Conservation (phyloP, 1,140 invertebrate genomes). For the Zaprionus lachaisei region DNA sequence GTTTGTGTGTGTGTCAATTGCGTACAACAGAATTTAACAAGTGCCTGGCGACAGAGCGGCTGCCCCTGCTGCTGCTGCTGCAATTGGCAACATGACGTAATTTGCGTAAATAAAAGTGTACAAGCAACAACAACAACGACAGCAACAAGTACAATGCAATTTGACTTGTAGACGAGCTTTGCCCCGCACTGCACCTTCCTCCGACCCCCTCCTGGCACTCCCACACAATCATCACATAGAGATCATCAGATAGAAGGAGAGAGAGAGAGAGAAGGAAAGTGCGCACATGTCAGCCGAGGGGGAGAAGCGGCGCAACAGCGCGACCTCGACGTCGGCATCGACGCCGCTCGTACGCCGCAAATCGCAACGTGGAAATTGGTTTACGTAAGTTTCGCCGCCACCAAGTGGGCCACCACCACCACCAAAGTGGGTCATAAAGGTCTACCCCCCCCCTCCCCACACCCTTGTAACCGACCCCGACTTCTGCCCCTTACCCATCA, state of each 20-base stretch:
- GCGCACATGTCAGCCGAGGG: slow-evolving; percentile 57
- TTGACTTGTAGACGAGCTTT: slow-evolving; percentile 40
- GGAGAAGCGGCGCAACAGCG: slow-evolving; percentile 56
- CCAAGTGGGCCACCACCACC: slow-evolving; percentile 22
- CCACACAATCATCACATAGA: neutral
- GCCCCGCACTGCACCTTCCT: neutral
- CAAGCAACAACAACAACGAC: slow-evolving; percentile 27
- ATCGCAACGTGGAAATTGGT: slow-evolving; percentile 83
- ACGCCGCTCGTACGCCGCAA: slow-evolving; percentile 65
- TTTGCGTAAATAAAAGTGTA: slow-evolving; percentile 61
- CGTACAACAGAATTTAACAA: slow-evolving; percentile 67
- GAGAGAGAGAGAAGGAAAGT: neutral
- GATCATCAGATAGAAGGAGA: slow-evolving; percentile 12
- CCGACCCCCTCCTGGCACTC: neutral
- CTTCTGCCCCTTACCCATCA: neutral
- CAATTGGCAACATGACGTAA: slow-evolving; percentile 74
- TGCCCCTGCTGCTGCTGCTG: slow-evolving; percentile 41
- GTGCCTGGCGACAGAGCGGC: slow-evolving; percentile 60
- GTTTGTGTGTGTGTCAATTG: slow-evolving; percentile 46
- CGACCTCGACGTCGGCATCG: slow-evolving; percentile 38
- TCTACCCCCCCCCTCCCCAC: slow-evolving; percentile 37
- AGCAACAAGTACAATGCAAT: slow-evolving; percentile 65
- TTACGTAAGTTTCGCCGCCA: slow-evolving; percentile 78
- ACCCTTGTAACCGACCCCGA: neutral
- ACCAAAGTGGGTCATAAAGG: slow-evolving; percentile 31